A percentile compares a stretch with the other conserved stretches of the same genome.
Conservation (phyloP, 92 coral and sea anemone genomes). For the Galaxea fascicularis region DNA sequence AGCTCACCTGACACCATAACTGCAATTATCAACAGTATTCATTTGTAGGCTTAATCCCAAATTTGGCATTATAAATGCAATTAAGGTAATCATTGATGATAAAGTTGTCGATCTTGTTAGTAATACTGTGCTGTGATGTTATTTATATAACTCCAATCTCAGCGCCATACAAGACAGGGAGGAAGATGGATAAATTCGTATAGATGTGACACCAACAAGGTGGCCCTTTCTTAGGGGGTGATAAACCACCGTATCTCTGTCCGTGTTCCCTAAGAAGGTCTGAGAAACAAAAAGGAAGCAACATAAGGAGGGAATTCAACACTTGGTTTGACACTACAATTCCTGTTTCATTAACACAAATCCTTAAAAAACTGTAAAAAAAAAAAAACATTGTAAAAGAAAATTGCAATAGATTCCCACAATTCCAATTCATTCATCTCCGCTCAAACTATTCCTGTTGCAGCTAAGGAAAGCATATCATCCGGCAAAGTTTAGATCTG, state of each 20-base stretch:
- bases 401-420: too few relatives aligned
- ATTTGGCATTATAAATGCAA: too few relatives aligned
- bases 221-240: slow-evolving; percentile 26
- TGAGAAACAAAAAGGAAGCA: neutral
- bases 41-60: neutral
- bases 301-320: neutral
- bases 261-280: slow-evolving; percentile 25
- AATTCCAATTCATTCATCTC: too few relatives aligned
- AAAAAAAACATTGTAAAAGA: too few relatives aligned
- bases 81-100: neutral
- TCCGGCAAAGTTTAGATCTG: too few relatives aligned
- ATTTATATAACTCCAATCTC: slow-evolving; percentile 32
- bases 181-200: slow-evolving; percentile 10
- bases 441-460: too few relatives aligned
- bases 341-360: too few relatives aligned
- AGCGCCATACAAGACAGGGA: slow-evolving; percentile 16
- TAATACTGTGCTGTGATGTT: neutral
- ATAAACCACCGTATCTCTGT: slow-evolving; percentile 31
- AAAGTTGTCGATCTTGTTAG: neutral
- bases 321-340: too few relatives aligned
- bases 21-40: too few relatives aligned
- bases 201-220: neutral
- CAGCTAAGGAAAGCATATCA: too few relatives aligned
- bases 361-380: too few relatives aligned
- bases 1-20: too few relatives aligned